phyloP scores from a whole-genome alignment of 2,113 vertebrate species.

The Sciurus niger region DNA sequence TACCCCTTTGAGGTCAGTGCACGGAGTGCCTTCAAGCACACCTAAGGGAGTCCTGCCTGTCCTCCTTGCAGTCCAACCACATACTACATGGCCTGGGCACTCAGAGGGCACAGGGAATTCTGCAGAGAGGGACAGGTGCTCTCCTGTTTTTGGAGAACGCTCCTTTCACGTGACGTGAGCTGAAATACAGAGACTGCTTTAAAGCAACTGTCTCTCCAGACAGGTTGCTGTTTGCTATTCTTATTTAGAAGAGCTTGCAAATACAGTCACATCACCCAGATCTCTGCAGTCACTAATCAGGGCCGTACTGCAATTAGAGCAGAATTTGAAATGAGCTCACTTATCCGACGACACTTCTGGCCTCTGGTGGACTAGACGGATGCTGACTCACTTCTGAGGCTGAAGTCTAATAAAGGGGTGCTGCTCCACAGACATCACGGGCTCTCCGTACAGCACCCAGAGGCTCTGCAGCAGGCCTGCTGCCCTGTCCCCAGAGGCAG shows the following conservation, averaged over 20 bases:
- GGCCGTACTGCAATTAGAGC: background rate
- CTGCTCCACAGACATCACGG: too few species aligned
- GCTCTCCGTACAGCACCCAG: too few species aligned
- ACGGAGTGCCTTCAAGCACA: background rate
- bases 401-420: too few species aligned
- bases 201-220: background rate
- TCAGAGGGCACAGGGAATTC: background rate
- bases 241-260: background rate
- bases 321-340: background rate
- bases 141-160: background rate
- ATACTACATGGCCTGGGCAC: background rate
- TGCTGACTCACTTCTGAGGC: too few species aligned
- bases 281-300: too few species aligned
- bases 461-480: too few species aligned
- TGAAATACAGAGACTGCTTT: background rate
- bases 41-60: fast-evolving
- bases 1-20: background rate
- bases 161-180: background rate
- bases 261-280: background rate
- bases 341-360: background rate
- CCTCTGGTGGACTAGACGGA: too few species aligned
- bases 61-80: too few species aligned
- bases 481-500: too few species aligned
- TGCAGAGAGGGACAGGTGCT: background rate
- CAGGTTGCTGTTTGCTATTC: background rate